Evolutionary conservation across 2,888 invertebrate genomes (phyloP), one percentile per base, ranked within the genome.

Genomic region (Syrista parreyssii): DNA sequence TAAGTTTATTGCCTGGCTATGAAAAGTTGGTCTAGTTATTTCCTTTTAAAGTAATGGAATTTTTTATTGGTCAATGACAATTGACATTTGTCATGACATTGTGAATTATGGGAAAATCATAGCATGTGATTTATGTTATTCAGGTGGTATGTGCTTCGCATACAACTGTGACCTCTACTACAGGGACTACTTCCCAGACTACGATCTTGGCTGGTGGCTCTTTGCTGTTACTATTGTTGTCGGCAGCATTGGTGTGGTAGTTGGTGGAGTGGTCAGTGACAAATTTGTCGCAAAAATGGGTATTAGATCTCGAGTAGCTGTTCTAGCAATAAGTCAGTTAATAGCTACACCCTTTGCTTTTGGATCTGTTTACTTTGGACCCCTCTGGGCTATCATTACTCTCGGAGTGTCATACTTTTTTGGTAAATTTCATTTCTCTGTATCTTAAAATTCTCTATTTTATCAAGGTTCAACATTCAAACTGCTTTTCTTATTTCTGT

Each of bases 151-250:
- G 95, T 96, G 96, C 81, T 97, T 97, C 92, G 97, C 97, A 0
- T 97, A 97, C 93, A 97, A 97, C 91, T 97, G 97, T 11, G 97
- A 97, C 90, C 93, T 97, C 75, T 97, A 97, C 92, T 97, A 97
- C 91, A 95, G 96, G 81, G 95, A 94, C 79, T 97, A 97, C 92
- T 97, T 97, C 92, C 97, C 97, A 0, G 97, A 97, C 86, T 96
- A 96, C 85, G 97, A 97, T 92, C 94, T 97, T 23, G 97, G 97
- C 85, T 97, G 97, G 96, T 97, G 97, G 96, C 91, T 97, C 85
- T 97, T 97, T 89, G 96, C 95, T 0, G 97, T 97, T 68, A 97
- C 97, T 31, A 97, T 97, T 82, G 95, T 96, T 73, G 95, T 97
- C 87, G 97, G 96, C 9, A 94, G 95, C 77, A 91, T 95, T n/a